phyloP scores from a whole-genome alignment of 2,888 invertebrate species.

The Volucella zonaria region DNA sequence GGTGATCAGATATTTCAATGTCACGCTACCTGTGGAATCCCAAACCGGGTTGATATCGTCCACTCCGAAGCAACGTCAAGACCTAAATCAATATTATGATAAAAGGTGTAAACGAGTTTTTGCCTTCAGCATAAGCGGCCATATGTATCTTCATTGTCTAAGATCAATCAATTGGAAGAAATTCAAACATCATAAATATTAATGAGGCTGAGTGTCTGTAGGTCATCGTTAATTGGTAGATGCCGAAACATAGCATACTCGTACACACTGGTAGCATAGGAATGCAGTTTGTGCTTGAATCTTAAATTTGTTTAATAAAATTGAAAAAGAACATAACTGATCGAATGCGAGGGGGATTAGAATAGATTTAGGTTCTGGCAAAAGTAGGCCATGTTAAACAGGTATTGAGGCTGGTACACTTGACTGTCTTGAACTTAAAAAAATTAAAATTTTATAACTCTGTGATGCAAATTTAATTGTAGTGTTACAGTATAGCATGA shows the following conservation, averaged over 20 bases:
- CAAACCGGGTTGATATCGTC: constrained; percentile 28
- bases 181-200: not conserved
- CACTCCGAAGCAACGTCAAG: constrained; percentile 10
- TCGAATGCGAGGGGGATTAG: too few relatives aligned
- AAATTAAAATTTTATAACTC: too few relatives aligned
- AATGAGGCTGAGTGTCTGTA: too few relatives aligned
- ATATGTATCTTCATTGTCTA: not conserved
- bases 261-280: too few relatives aligned
- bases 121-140: not conserved
- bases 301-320: not conserved
- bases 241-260: not conserved
- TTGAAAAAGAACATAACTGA: too few relatives aligned
- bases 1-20: constrained; percentile 57
- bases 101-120: constrained; percentile 41
- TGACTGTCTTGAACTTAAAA: too few relatives aligned
- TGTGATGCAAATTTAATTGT: too few relatives aligned
- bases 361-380: too few relatives aligned
- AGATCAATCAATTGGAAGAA: constrained; percentile 25
- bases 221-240: too few relatives aligned
- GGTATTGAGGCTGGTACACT: too few relatives aligned
- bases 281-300: not conserved
- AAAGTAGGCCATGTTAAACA: too few relatives aligned
- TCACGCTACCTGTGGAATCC: constrained; percentile 23
- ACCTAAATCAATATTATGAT: constrained; percentile 5
- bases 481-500: too few relatives aligned